Evolutionary conservation across 2,888 invertebrate genomes (phyloP).

Genomic region (Lordiphosa andalusiaca): DNA sequence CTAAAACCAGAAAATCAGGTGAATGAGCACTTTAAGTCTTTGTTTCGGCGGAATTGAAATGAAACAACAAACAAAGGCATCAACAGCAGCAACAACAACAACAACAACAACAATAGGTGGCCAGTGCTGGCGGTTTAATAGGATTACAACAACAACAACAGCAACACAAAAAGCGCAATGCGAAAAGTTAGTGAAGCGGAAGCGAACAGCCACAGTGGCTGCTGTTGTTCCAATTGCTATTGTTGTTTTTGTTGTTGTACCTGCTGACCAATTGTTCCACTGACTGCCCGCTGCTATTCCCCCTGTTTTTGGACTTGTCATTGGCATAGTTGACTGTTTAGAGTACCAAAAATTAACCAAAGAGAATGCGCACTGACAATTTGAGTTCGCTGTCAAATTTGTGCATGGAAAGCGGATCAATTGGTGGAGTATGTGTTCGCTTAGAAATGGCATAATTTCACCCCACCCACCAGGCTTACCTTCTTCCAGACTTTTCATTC

Average conservation of each 20-base stretch:
- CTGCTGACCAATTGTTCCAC: slow-evolving; percentile 37
- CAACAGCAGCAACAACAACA: slow-evolving; percentile 34
- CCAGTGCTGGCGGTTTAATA: slow-evolving; percentile 46
- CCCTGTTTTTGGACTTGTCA: slow-evolving; percentile 27
- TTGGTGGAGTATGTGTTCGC: too few species aligned
- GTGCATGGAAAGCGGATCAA: too few species aligned
- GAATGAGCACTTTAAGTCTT: slow-evolving; percentile 73
- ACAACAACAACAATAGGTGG: slow-evolving; percentile 38
- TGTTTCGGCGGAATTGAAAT: slow-evolving; percentile 70
- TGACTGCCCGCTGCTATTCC: slow-evolving; percentile 13
- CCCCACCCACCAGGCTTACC: too few species aligned
- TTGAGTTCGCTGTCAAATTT: slow-evolving; percentile 11
- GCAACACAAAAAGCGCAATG: slow-evolving; percentile 49
- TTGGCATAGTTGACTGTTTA: slow-evolving; percentile 35
- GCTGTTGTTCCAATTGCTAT: slow-evolving; percentile 18
- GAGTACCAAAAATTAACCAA: slow-evolving; percentile 15
- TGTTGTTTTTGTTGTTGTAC: slow-evolving; percentile 37
- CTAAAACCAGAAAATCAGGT: slow-evolving; percentile 66
- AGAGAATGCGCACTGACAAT: too few species aligned
- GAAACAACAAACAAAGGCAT: slow-evolving; percentile 61
- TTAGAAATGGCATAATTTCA: too few species aligned
- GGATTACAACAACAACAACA: slow-evolving; percentile 53
- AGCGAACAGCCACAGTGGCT: slow-evolving; percentile 38
- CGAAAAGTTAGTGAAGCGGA: slow-evolving; percentile 68
- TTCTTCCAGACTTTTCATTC: too few species aligned